These are phyloP conservation scores for Acanthosepion lycidas DNA, from an alignment of 2,888 invertebrate genomes.

Conservation along the genomic window DNA sequence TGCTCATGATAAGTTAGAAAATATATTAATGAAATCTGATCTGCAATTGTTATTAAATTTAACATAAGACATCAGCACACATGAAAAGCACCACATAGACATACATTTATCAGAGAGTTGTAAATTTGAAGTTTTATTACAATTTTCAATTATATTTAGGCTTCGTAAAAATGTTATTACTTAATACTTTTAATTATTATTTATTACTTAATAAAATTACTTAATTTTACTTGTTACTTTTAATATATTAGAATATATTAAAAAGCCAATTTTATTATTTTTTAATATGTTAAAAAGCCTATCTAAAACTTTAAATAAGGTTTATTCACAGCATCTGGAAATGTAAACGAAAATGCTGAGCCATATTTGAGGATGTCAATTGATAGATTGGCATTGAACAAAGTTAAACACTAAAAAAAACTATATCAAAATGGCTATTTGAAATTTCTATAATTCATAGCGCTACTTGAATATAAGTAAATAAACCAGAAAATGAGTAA, in stretches of 20 bases:
- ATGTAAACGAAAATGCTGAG: neutral
- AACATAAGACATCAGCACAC: too few species aligned
- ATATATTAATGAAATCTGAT: too few species aligned
- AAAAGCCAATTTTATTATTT: neutral
- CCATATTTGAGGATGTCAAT: neutral
- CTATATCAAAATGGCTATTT: neutral
- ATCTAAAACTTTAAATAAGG: neutral
- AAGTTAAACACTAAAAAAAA: neutral
- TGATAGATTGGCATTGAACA: neutral
- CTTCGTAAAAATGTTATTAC: too few species aligned
- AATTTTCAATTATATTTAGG: too few species aligned
- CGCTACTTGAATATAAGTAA: constrained; percentile 1
- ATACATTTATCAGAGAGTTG: neutral
- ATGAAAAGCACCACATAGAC: too few species aligned
- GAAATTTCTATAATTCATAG: neutral
- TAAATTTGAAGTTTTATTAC: neutral
- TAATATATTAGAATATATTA: neutral
- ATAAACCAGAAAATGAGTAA: neutral
- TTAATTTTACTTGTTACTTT: neutral
- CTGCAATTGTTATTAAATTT: too few species aligned
- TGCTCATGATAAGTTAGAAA: too few species aligned
- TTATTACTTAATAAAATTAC: too few species aligned
- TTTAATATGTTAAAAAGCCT: neutral
- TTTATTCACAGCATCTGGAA: neutral
- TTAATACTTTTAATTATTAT: too few species aligned